Conservation (phyloP, 2,113 vertebrate species). For the Tursiops truncatus region DNA sequence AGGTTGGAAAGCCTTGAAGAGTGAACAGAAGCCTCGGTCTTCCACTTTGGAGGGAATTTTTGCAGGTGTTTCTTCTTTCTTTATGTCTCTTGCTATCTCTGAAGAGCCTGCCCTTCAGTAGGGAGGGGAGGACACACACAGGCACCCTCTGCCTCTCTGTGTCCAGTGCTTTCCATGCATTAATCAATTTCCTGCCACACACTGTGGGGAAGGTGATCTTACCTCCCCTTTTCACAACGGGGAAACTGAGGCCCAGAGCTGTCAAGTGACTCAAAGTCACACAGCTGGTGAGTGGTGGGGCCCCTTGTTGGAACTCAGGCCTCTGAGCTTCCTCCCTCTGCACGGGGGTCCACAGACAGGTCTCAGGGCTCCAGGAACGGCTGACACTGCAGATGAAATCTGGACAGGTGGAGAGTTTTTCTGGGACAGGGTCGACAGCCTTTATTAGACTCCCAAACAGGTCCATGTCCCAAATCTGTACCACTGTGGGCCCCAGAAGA, state of each 20-base stretch:
- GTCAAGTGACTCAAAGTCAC: not conserved
- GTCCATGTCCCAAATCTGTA: not conserved
- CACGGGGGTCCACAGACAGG: not conserved
- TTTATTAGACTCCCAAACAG: not conserved
- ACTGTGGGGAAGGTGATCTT: not conserved
- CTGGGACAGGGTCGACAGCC: not conserved
- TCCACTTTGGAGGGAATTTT: not conserved
- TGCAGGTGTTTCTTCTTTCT: not conserved
- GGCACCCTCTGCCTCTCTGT: not conserved
- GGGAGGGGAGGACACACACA: not conserved
- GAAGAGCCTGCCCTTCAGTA: not conserved
- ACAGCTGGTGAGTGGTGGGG: not conserved
- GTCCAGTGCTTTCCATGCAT: not conserved
- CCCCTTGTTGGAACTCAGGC: not conserved
- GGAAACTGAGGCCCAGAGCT: not conserved
- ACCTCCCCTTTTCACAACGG: not conserved
- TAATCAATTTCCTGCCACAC: not conserved
- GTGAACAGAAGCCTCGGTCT: not conserved
- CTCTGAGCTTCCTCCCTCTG: not conserved
- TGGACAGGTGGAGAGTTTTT: not conserved
- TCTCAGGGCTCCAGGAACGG: too few relatives aligned
- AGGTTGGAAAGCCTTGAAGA: not conserved
- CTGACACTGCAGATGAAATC: not conserved
- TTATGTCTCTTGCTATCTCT: not conserved
- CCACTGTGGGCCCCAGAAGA: not conserved